Evolutionary conservation across 2,113 vertebrate genomes (phyloP), one percentile per base, ranked within the genome.

Genomic region (Pomatorhinus ruficollis): DNA sequence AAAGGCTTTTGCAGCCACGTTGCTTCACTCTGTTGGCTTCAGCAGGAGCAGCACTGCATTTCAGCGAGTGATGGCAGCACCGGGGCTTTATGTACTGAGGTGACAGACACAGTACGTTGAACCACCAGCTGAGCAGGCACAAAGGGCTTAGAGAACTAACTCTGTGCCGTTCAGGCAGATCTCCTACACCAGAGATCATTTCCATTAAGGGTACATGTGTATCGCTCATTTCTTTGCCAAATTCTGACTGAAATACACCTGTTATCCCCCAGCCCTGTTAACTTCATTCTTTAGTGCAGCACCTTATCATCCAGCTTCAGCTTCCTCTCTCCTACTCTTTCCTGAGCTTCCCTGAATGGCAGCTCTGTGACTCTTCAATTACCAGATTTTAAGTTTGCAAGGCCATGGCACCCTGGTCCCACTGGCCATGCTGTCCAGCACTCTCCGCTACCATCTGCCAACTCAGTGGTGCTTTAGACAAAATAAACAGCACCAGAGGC

Each of bases 361-460:
- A 89, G 23, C 27, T 75, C 87, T 56, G 19, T 2, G 3, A 33
- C 19, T 25, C 19, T 66, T 59, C 0, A 0, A n/a, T 5, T 53
- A 12, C 3, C 57, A 83, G 23, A 45, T 49, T 90, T 54, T 52
- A 84, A 40, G n/a, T 44, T 49, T 44, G 24, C 37, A 65, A 57
- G 39, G 2, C 4, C 28, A 12, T 6, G 9, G 65, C n/a, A 31
- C 8, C 13, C 44, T 2, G 0, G 7, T 42, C 42, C 30, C 24
- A 5, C 35, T 10, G 30, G 15, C 35, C 4, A 1, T 12, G 31
- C 20, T 63, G 35, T 9, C 52, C 49, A 82, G 50, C n/a, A n/a
- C 15, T 60, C 57, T 56, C 52, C 3, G 5, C 31, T 40, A 24
- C 63, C 44, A 10, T 42, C 35, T 82, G 49, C 56, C 2, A 1